Evolutionary conservation across 1,140 invertebrate species (phyloP).

Genomic region (Penaeus indicus): DNA sequence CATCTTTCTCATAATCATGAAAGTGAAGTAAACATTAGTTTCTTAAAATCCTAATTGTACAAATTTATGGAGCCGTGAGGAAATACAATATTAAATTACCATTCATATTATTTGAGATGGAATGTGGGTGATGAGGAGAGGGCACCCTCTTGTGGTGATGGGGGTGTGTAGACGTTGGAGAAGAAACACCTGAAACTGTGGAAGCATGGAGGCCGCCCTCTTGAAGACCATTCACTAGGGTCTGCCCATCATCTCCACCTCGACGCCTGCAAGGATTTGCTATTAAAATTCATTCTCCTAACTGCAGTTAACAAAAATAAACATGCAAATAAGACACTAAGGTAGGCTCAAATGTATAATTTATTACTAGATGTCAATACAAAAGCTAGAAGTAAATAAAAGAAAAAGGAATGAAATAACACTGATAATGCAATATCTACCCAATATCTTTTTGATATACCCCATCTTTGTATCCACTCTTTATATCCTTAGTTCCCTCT

Average conservation of each 20-base stretch:
- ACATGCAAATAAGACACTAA: not conserved
- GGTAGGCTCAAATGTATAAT: not conserved
- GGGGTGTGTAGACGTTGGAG: constrained; percentile 1
- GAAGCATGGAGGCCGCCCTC: constrained; percentile 41
- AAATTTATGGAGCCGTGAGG: not conserved
- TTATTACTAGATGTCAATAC: not conserved
- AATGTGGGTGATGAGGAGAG: constrained; percentile 30
- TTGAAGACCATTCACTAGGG: constrained; percentile 53
- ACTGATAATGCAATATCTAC: not conserved
- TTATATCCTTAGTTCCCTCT: no score
- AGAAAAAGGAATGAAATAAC: not conserved
- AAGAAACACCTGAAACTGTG: not conserved
- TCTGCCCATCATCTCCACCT: constrained; percentile 39
- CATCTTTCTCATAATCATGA: no score
- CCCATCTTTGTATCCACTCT: no score
- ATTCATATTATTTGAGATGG: constrained; percentile 46
- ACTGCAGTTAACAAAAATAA: not conserved
- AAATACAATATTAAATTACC: constrained; percentile 8
- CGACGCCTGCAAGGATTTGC: constrained; percentile 36
- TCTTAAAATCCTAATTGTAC: no score
- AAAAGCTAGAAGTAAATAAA: not conserved
- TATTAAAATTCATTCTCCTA: not conserved
- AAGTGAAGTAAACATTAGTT: no score
- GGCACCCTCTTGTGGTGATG: constrained; percentile 41
- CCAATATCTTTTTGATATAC: no score